phyloP scores from a whole-genome alignment of 2,797 vertebrate genomes.

The Gorsachius magnificus region DNA sequence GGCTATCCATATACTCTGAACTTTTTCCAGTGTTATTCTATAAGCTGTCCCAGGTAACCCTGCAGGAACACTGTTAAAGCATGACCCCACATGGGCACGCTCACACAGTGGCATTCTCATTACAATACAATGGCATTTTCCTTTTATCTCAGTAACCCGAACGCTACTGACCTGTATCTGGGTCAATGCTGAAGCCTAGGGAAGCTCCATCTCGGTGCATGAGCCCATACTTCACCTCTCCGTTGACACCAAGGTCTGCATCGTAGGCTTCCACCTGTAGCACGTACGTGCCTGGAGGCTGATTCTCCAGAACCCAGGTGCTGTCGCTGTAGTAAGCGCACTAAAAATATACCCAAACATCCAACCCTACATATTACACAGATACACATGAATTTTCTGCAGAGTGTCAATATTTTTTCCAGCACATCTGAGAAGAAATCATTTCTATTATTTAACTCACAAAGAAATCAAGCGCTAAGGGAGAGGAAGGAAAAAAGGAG shows the following conservation, averaged over 20 bases:
- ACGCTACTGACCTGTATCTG: slow-evolving; percentile 80
- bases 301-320: slow-evolving; percentile 86
- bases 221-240: slow-evolving; percentile 88
- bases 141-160: background rate
- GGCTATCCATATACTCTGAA: background rate
- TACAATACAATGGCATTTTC: background rate
- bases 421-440: background rate
- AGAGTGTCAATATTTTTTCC: background rate
- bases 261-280: slow-evolving; percentile 84
- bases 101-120: background rate
- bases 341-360: slow-evolving; percentile 69
- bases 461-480: background rate
- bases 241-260: slow-evolving; percentile 86
- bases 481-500: background rate
- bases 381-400: background rate
- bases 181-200: slow-evolving; percentile 82
- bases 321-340: slow-evolving; percentile 86
- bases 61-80: background rate
- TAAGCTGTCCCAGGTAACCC: background rate
- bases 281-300: slow-evolving; percentile 82
- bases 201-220: slow-evolving; percentile 84
- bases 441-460: background rate
- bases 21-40: background rate
- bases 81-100: background rate
- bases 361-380: background rate